Evolutionary conservation across 1,140 invertebrate genomes (phyloP).

Genomic region (Cydia strobilella): DNA sequence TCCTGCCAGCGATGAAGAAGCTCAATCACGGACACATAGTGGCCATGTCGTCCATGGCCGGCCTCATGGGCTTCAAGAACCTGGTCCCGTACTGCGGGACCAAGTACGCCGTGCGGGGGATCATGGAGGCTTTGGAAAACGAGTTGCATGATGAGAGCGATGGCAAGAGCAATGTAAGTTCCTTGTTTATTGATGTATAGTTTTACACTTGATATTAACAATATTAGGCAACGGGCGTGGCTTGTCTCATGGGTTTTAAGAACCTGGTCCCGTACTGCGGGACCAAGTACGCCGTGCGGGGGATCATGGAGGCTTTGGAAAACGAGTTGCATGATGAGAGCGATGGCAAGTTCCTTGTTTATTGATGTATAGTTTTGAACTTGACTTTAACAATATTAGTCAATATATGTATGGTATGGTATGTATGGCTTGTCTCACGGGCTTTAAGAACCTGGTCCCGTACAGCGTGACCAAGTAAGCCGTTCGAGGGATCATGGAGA

Average conservation of each 20-base stretch:
- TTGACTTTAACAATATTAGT: too few species aligned
- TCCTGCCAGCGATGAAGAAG: slow-evolving; percentile 88
- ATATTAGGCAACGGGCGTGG: slow-evolving; percentile 76
- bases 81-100: slow-evolving; percentile 90
- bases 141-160: slow-evolving; percentile 82
- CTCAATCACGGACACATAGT: slow-evolving; percentile 90
- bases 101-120: slow-evolving; percentile 88
- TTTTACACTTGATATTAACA: not conserved
- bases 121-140: slow-evolving; percentile 87
- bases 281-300: slow-evolving; percentile 89
- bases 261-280: slow-evolving; percentile 91
- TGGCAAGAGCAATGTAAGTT: slow-evolving; percentile 59
- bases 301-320: slow-evolving; percentile 86
- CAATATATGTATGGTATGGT: too few species aligned
- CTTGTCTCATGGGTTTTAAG: slow-evolving; percentile 85
- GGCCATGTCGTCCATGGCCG: slow-evolving; percentile 88
- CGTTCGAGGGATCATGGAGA: slow-evolving; percentile 88
- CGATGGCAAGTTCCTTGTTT: slow-evolving; percentile 52
- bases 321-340: slow-evolving; percentile 83
- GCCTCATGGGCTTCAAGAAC: slow-evolving; percentile 85
- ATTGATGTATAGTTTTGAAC: not conserved
- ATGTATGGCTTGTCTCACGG: slow-evolving; percentile 88
- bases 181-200: not conserved
- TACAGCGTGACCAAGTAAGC: slow-evolving; percentile 92
- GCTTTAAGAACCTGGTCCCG: slow-evolving; percentile 86